Evolutionary conservation across 2,113 vertebrate genomes (phyloP), one percentile per base, ranked within the genome.

Genomic region (Upupa epops): DNA sequence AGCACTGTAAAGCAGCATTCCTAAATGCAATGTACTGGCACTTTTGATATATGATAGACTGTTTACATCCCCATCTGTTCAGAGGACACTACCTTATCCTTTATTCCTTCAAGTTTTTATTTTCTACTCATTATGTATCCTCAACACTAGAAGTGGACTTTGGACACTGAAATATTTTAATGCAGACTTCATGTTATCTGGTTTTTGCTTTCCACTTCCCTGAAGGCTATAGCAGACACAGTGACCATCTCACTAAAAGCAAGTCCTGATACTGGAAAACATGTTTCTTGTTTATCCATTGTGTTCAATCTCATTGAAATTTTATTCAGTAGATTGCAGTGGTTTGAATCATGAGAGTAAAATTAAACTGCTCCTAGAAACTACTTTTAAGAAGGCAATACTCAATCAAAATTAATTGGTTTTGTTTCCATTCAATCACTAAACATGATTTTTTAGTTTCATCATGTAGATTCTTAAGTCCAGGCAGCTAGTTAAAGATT

Each of bases 21-120:
- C 81, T 92, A 61, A 88, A 90, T 49, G 94, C 72, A 88, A 93
- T 32, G 83, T 80, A 89, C 70, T 46, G 73, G 70, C 37, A 40
- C 56, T 92, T 93, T 75, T 95, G 84, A 94, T 96, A 83, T 83
- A 90, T 37, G 85, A 63, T 81, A 91, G 64, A 87, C 87, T 94
- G 77, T 90, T 96, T 93, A 73, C 65, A 52, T 88, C 55, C 75
- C 89, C 87, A 78, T 91, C 89, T 95, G 72, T 92, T 96, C 73
- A 65, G 93, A 94, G 94, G 90, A 69, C 20, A 59, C 55, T 61
- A 24, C 48, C 86, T 91, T 54, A 85, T 94, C 34, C 51, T 72
- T 88, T 71, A 26, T 81, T 93, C 72, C 70, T 91, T 89, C 76
- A 75, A 65, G 6, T 80, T 64, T 68, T 90, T 95, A 64, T 58